A percentile compares a stretch with the other conserved stretches of the same genome.
These are phyloP conservation scores for Tokudaia tokunoshimensis DNA, from an alignment of 2,797 vertebrate species.

Conservation along the genomic window DNA sequence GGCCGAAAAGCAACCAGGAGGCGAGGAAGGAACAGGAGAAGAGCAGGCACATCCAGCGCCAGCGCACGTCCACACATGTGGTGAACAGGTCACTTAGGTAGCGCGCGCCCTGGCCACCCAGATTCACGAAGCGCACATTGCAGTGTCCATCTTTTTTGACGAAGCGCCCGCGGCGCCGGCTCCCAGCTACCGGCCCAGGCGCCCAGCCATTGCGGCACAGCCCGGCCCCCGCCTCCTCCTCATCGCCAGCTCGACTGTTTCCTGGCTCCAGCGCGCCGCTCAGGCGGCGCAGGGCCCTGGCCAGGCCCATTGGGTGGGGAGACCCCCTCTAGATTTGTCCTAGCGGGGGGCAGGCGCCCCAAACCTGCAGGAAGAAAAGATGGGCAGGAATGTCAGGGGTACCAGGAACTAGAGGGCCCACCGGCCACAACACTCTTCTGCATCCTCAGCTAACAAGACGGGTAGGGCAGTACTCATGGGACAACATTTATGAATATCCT, in stretches of 20 bases:
- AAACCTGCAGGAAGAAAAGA: slow-evolving; percentile 41
- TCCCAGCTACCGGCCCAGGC: not conserved
- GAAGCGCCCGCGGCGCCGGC: slow-evolving; percentile 84
- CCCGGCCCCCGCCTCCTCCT: slow-evolving; percentile 76
- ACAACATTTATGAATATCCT: not conserved
- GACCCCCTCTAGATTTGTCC: slow-evolving; percentile 77
- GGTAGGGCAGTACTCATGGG: not conserved
- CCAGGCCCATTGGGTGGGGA: slow-evolving; percentile 84
- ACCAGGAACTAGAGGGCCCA: not conserved
- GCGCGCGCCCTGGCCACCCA: slow-evolving; percentile 95
- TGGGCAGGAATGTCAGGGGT: fast-evolving
- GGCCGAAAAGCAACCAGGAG: slow-evolving; percentile 96
- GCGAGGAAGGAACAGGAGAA: slow-evolving; percentile 96
- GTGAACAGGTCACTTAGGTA: slow-evolving; percentile 96
- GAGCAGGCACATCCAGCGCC: slow-evolving; percentile 97
- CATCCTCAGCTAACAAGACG: not conserved
- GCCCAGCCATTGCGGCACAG: slow-evolving; percentile 84
- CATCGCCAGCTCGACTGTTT: slow-evolving; percentile 71
- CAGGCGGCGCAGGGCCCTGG: slow-evolving; percentile 85
- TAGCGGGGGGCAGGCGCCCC: slow-evolving; percentile 77
- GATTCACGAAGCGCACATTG: slow-evolving; percentile 93
- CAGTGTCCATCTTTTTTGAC: slow-evolving; percentile 88
- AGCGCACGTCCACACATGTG: slow-evolving; percentile 96
- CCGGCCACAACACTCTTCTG: too few relatives aligned
- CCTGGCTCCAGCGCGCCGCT: slow-evolving; percentile 75